Percentiles rank a stretch among this genome's conserved stretches.
phyloP scores from a whole-genome alignment of 1,140 invertebrate species.

The Drosophila biarmipes region DNA sequence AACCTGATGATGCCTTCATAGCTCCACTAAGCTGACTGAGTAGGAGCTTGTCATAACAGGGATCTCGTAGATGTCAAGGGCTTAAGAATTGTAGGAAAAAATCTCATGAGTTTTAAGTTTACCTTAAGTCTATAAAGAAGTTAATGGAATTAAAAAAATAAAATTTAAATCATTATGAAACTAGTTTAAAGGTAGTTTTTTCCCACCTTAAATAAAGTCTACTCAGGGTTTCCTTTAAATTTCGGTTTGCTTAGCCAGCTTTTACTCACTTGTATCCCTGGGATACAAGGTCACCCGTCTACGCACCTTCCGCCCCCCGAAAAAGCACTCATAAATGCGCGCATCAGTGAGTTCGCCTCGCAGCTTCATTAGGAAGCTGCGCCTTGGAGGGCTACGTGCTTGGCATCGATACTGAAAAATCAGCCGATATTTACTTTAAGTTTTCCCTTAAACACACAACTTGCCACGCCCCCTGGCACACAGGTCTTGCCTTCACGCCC shows the following conservation, averaged over 20 bases:
- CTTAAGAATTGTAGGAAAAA: neutral
- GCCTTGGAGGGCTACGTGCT: slow-evolving; percentile 54
- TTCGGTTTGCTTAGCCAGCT: neutral
- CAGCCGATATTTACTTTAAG: slow-evolving; percentile 74
- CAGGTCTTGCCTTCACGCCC: slow-evolving; percentile 1
- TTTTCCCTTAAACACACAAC: slow-evolving; percentile 24
- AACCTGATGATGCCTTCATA: neutral
- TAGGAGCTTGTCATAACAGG: neutral
- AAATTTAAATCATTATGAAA: too few species aligned
- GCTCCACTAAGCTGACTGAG: neutral
- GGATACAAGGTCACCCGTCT: slow-evolving; percentile 23
- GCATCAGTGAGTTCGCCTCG: slow-evolving; percentile 16
- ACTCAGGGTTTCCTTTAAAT: neutral
- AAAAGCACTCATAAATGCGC: slow-evolving; percentile 45
- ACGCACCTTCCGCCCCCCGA: neutral
- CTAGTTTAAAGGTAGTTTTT: too few species aligned
- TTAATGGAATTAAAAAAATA: too few species aligned
- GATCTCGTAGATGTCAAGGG: neutral
- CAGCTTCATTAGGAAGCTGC: slow-evolving; percentile 61
- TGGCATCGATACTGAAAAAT: slow-evolving; percentile 58
- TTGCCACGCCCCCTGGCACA: slow-evolving; percentile 1
- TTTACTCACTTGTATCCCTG: slow-evolving; percentile 2
- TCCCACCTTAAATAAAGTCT: too few species aligned
- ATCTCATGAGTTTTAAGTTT: too few species aligned
- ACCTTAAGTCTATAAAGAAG: too few species aligned